phyloP scores from a whole-genome alignment of 2,888 invertebrate species.

The Drosophila mettleri region DNA sequence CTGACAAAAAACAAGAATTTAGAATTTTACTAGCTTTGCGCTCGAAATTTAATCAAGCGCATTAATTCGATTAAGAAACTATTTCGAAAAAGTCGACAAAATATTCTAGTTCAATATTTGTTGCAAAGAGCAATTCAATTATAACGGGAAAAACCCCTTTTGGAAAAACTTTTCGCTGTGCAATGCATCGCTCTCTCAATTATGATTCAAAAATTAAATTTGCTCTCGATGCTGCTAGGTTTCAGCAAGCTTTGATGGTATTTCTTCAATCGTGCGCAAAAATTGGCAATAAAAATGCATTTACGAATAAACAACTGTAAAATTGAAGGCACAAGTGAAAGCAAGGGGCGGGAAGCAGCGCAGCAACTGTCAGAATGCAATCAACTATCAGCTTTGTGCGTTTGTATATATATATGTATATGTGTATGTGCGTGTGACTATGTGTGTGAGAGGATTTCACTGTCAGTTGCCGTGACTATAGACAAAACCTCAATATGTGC shows the following conservation, averaged over 20 bases:
- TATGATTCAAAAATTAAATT: slow-evolving; percentile 70
- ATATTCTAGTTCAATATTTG: slow-evolving; percentile 10
- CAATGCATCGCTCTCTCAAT: slow-evolving; percentile 62
- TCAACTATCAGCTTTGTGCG: slow-evolving; percentile 24
- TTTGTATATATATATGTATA: too few species aligned
- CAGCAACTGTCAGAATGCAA: too few species aligned
- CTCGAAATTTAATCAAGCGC: slow-evolving; percentile 8
- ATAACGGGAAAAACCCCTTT: slow-evolving; percentile 17
- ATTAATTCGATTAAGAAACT: slow-evolving; percentile 40
- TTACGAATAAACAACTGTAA: slow-evolving; percentile 43
- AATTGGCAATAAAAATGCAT: slow-evolving; percentile 66
- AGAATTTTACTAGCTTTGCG: neutral
- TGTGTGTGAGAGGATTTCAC: slow-evolving; percentile 25
- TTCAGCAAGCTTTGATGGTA: slow-evolving; percentile 53
- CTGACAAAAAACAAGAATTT: neutral
- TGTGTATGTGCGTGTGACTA: slow-evolving; percentile 4
- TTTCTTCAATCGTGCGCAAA: slow-evolving; percentile 46
- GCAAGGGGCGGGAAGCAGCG: too few species aligned
- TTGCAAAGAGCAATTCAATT: slow-evolving; percentile 44
- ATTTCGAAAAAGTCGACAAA: slow-evolving; percentile 1
- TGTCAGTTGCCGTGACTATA: slow-evolving; percentile 32
- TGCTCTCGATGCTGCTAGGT: slow-evolving; percentile 48
- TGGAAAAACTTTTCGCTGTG: slow-evolving; percentile 18
- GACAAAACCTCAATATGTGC: slow-evolving; percentile 29
- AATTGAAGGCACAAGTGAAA: slow-evolving; percentile 5